These are phyloP conservation scores for Aporrectodea caliginosa DNA, from an alignment of 1,140 invertebrate species.

Conservation along the genomic window DNA sequence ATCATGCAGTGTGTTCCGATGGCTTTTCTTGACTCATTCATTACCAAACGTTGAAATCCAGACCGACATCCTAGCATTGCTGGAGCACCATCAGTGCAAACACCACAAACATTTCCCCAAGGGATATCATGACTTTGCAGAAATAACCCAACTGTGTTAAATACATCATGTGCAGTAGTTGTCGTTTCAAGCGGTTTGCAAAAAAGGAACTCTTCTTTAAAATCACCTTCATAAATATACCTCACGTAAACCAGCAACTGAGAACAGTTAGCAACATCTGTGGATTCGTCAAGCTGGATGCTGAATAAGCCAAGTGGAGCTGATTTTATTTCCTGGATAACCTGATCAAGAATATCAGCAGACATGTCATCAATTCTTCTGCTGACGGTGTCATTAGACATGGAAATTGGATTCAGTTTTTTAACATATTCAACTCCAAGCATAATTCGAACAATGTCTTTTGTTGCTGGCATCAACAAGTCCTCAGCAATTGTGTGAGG, in stretches of 20 bases:
- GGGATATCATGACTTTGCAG: slow-evolving; percentile 29
- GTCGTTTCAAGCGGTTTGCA: slow-evolving; percentile 34
- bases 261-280: slow-evolving; percentile 37
- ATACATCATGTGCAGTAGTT: slow-evolving; percentile 27
- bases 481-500: slow-evolving; percentile 49
- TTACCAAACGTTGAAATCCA: slow-evolving; percentile 38
- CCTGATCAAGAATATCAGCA: slow-evolving; percentile 36
- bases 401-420: slow-evolving; percentile 32
- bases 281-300: slow-evolving; percentile 40
- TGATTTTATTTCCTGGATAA: slow-evolving; percentile 35
- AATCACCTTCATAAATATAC: slow-evolving; percentile 34
- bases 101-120: slow-evolving; percentile 33
- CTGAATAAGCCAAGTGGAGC: slow-evolving; percentile 33
- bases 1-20: slow-evolving; percentile 40
- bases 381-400: slow-evolving; percentile 38
- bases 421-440: slow-evolving; percentile 37
- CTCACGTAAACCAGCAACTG: slow-evolving; percentile 38
- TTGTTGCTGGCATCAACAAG: slow-evolving; percentile 46
- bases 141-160: slow-evolving; percentile 33
- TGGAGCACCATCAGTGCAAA: slow-evolving; percentile 44
- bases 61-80: slow-evolving; percentile 37
- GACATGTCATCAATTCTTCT: slow-evolving; percentile 36
- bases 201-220: slow-evolving; percentile 39
- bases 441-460: slow-evolving; percentile 45
- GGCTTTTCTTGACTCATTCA: slow-evolving; percentile 33